Percentiles rank a stretch among this genome's conserved stretches.
Evolutionary conservation across 2,113 vertebrate genomes (phyloP).

Genomic region (Rhizomys pruinosus): DNA sequence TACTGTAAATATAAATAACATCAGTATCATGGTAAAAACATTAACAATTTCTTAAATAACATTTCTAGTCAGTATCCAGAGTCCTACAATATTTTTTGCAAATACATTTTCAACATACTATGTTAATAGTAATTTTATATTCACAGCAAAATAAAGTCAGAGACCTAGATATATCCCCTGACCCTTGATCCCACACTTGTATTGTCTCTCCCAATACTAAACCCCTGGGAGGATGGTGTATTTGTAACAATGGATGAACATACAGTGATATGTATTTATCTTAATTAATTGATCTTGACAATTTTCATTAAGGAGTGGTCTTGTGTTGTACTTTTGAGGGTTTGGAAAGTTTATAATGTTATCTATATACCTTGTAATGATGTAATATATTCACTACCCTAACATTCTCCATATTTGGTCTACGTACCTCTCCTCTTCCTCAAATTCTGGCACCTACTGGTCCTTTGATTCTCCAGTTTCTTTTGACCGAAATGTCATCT

Average conservation of each 20-base stretch:
- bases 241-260: neutral
- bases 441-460: neutral
- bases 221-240: neutral
- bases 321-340: neutral
- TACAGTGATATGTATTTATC: too few relatives aligned
- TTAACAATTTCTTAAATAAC: neutral
- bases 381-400: neutral
- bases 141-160: too few relatives aligned
- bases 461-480: neutral
- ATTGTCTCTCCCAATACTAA: neutral
- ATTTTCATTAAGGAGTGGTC: neutral
- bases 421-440: neutral
- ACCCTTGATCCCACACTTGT: too few relatives aligned
- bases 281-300: neutral
- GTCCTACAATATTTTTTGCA: neutral
- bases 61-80: neutral
- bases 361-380: neutral
- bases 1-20: neutral
- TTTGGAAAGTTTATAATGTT: neutral
- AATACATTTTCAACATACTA: too few relatives aligned
- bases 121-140: too few relatives aligned
- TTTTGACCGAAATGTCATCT: neutral
- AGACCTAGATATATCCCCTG: too few relatives aligned
- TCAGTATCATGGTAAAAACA: neutral
- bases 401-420: neutral